Evolutionary conservation across 2,888 invertebrate species (phyloP), one percentile per base, ranked within the genome.

Genomic region (Acronicta leporina): DNA sequence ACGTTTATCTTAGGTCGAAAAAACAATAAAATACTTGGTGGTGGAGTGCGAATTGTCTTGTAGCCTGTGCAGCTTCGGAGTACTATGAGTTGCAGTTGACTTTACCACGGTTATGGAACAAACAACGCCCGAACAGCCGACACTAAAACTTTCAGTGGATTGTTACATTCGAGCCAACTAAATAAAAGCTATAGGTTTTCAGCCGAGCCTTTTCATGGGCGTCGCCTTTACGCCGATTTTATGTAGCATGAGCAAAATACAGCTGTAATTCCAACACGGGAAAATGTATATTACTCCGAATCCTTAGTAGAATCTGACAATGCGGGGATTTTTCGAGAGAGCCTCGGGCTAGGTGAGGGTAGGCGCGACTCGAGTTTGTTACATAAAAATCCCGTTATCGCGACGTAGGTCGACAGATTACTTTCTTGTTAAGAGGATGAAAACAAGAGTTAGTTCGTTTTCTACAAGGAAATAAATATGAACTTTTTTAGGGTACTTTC

Each of bases 361-460:
- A 91, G 93, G 93, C 92, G 92, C 89, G 89, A 92, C 86, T 89
- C 87, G 87, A 88, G 91, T 90, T 92, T 92, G 92, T 92, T 89
- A 94, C 92, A 94, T 91, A 94, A 94, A 94, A 94, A 94, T 94
- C 89, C 90, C 87, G 93, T 92, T 94, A 93, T 92, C 92, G 91
- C 91, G 86, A 88, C 89, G 88, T 87, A 89, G 89, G 92, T 90
- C 92, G 91, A 92, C 92, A 94, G 92, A 94, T 94, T 94, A 94
- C 92, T 93, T 92, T 92, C 94, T 92, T 92, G 94, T 94, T 94
- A 93, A 92, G 88, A 92, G 89, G 91, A 92, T 92, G 88, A 91
- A 91, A 92, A 92, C 92, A 93, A 91, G 92, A 92, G 87, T 89
- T 87, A 88, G 90, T 90, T 90, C 88, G 87, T 87, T 91, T 89